Conservation (phyloP, 2,797 vertebrate species). For the Urophycis tenuis region DNA sequence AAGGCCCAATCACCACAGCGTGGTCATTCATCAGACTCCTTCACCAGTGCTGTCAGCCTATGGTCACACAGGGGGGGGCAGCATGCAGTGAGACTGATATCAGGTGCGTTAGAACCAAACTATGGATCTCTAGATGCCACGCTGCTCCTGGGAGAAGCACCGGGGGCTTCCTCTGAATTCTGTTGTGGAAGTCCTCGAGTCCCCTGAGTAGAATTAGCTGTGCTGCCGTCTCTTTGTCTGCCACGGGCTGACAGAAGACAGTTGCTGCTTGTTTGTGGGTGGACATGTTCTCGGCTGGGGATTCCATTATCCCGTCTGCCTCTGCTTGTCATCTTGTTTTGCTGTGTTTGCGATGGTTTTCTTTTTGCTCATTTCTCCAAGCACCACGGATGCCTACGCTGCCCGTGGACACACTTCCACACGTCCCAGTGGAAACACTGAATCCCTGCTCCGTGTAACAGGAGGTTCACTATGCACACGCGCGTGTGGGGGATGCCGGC, state of each 20-base stretch:
- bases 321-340: background rate
- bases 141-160: slow-evolving; percentile 13
- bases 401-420: background rate
- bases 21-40: slow-evolving; percentile 36
- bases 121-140: slow-evolving; percentile 30
- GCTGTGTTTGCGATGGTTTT: no score
- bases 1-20: slow-evolving; percentile 26
- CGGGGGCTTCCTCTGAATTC: slow-evolving; percentile 25
- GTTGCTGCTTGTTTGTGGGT: slow-evolving; percentile 19
- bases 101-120: slow-evolving; percentile 28
- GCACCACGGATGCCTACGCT: background rate
- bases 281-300: slow-evolving; percentile 22
- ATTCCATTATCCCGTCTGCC: background rate
- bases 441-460: background rate
- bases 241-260: slow-evolving; percentile 10
- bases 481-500: background rate
- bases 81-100: slow-evolving; percentile 22
- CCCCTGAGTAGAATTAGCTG: slow-evolving; percentile 9
- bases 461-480: background rate
- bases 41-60: background rate
- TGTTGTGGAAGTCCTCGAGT: slow-evolving; percentile 38
- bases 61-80: background rate
- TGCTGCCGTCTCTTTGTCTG: slow-evolving; percentile 5
- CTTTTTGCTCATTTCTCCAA: background rate
- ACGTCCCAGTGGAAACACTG: background rate